Conservation (phyloP, 2,113 vertebrate genomes). For the Dromaius novaehollandiae region DNA sequence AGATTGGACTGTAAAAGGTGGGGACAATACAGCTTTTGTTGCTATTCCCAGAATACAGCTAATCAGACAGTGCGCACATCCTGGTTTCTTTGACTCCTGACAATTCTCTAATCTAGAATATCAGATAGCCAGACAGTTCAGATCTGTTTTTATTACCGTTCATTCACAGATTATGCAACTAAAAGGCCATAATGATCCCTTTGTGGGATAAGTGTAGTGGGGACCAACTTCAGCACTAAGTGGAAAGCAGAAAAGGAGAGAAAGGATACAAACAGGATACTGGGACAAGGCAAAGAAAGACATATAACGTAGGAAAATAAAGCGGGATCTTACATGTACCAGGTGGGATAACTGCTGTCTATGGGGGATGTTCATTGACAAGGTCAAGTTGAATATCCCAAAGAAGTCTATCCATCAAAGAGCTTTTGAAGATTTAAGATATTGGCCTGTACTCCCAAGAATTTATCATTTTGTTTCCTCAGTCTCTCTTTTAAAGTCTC, state of each 20-base stretch:
- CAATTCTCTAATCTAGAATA: neutral
- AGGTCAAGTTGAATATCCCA: neutral
- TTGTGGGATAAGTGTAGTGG: rapidly evolving
- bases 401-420: neutral
- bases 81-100: neutral
- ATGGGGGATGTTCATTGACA: neutral
- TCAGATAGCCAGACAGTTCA: neutral
- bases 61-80: neutral
- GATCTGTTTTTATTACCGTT: neutral
- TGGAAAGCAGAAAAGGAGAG: neutral
- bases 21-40: neutral
- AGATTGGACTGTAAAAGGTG: neutral
- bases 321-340: neutral
- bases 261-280: neutral
- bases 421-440: neutral
- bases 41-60: neutral
- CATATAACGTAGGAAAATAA: neutral
- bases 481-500: neutral
- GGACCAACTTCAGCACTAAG: neutral
- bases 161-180: neutral
- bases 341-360: neutral
- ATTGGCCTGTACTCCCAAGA: neutral
- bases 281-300: neutral
- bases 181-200: neutral
- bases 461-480: neutral